These are phyloP conservation scores for Emydocephalus ijimae DNA, from an alignment of 2,113 vertebrate species.

Conservation along the genomic window DNA sequence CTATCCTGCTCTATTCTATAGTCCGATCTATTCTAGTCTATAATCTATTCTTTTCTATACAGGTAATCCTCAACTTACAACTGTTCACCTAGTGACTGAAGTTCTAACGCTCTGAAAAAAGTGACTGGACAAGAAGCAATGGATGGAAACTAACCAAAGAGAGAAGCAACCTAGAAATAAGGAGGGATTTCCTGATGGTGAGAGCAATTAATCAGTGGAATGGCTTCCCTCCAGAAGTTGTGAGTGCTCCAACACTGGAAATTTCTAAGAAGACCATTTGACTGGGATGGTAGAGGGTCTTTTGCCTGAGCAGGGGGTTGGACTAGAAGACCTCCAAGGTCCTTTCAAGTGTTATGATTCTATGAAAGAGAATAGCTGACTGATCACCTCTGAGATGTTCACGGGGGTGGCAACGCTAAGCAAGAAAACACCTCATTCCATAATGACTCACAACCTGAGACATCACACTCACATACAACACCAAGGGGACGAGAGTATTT, in stretches of 20 bases:
- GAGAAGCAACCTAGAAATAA: background rate
- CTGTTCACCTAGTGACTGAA: background rate
- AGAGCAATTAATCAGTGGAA: background rate
- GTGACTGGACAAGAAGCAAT: too few relatives aligned
- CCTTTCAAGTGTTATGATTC: background rate
- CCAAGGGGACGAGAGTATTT: background rate
- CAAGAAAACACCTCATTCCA: background rate
- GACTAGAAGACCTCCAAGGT: background rate
- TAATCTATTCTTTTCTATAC: background rate
- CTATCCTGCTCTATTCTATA: too few relatives aligned
- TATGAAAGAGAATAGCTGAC: background rate
- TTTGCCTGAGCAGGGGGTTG: too few relatives aligned
- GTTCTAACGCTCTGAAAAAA: too few relatives aligned
- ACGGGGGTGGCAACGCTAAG: background rate
- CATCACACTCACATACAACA: background rate
- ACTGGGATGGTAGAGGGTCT: background rate
- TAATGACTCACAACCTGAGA: background rate
- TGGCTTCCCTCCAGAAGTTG: background rate
- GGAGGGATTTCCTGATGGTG: background rate
- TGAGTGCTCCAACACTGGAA: background rate
- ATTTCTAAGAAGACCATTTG: background rate
- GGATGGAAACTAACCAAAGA: too few relatives aligned
- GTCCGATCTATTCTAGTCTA: too few relatives aligned
- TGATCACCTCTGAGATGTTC: background rate
- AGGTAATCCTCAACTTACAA: background rate